Percentiles rank a stretch among this genome's conserved stretches.
Evolutionary conservation across 2,888 invertebrate species (phyloP).

Genomic region (Euzophera pinguis): DNA sequence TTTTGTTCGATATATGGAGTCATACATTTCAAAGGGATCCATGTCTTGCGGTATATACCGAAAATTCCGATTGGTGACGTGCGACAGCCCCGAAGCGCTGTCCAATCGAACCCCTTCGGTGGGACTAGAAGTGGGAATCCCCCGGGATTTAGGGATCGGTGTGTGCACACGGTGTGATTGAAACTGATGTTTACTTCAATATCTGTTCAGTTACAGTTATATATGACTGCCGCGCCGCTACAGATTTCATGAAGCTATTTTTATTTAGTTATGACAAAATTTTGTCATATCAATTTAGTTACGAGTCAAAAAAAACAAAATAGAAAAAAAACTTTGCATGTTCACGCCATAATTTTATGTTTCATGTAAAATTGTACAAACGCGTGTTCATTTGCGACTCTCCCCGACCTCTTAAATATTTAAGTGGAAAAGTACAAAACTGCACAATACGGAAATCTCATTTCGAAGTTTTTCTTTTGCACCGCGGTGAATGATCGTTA

Average conservation of each 20-base stretch:
- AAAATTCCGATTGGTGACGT: not conserved
- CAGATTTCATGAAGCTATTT: too few relatives aligned
- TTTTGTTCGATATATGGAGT: too few relatives aligned
- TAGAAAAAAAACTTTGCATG: too few relatives aligned
- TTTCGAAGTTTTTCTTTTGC: not conserved
- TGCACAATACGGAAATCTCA: not conserved
- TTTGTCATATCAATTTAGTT: too few relatives aligned
- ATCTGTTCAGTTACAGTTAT: too few relatives aligned
- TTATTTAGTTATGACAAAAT: too few relatives aligned
- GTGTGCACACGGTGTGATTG: not conserved
- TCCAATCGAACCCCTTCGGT: not conserved
- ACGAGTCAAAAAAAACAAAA: too few relatives aligned
- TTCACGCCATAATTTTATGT: too few relatives aligned
- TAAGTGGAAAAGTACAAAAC: conserved; percentile 1
- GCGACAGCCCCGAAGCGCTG: not conserved
- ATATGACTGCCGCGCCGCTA: too few relatives aligned
- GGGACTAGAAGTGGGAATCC: not conserved
- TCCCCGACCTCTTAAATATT: conserved; percentile 3
- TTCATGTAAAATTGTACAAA: not conserved
- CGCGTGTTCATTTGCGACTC: not conserved
- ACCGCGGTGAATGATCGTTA: conserved; percentile 1
- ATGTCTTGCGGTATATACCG: too few relatives aligned
- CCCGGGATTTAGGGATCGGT: not conserved
- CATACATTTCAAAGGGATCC: too few relatives aligned
- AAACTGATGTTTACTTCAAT: too few relatives aligned